Base-by-base conservation (phyloP, 2,888 invertebrate genomes). In the Oligia strigilis region DNA sequence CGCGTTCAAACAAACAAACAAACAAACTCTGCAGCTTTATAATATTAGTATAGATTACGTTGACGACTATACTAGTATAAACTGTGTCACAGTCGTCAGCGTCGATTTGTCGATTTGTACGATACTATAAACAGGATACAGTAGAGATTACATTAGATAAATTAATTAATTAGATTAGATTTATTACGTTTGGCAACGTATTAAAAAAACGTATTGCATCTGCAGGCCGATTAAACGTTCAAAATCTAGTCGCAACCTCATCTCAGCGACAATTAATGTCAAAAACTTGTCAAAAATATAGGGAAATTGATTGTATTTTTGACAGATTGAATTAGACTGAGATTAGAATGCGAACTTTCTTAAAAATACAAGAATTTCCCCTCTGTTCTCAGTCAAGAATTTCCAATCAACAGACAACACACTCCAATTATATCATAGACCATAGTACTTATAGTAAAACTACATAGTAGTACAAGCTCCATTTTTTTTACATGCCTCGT, bases 351-450 rank as follows among this genome's bases (percentile, higher is more conserved):
- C 11, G 4, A 58, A 23, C 1, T 9, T 58, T 58, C 23, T 58
- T 58, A n/a, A 11, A 11, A 58, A 58, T 58, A 58, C 9, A 4
- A n/a, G 11, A n/a, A n/a, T 55, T 19, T 2, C 19, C 52, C 52
- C 19, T 52, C 36, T 43, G 29, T 36, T 82, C 36, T 52, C 14
- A 52, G 8, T 19, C 66, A 40, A 43, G n/a, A 66, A 74, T 74
- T 65, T 29, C 9, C 13, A 17, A 60, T 19, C 11, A 52, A 29
- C 46, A 67, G n/a, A 46, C 43, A 82, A 52, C 14, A 72, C 19
- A 43, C 17, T 52, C 71, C 23, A 76, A 83, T 83, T 64, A 76
- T 60, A 74, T 82, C 70, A 78, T 73, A 60, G 64, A 40, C 29
- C 29, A 29, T 36, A 36, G 36, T 36, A 40, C 40, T 40, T 66